phyloP scores from a whole-genome alignment of 2,888 invertebrate genomes.

The Nymphalis polychloros region DNA sequence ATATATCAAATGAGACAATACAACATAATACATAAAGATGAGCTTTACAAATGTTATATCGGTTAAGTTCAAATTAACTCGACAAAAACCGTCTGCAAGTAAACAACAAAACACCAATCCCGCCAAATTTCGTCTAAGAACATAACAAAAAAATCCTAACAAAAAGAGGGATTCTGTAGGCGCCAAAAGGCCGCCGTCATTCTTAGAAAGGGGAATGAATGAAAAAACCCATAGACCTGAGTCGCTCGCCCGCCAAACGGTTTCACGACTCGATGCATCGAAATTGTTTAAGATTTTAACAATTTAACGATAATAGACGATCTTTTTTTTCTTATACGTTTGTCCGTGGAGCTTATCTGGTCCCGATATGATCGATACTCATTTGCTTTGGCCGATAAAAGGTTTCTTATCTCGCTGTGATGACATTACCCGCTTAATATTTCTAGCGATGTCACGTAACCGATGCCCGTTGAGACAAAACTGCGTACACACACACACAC shows the following conservation, averaged over 20 bases:
- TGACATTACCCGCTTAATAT: constrained; percentile 29
- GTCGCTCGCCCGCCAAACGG: constrained; percentile 65
- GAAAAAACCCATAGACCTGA: constrained; percentile 72
- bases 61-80: background rate
- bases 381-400: constrained; percentile 40
- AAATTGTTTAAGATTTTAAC: constrained; percentile 63
- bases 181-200: constrained; percentile 75
- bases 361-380: constrained; percentile 40
- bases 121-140: constrained; percentile 51
- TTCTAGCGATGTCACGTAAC: constrained; percentile 14
- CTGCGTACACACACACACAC: too few species aligned
- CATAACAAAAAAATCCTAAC: constrained; percentile 43
- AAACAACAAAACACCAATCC: constrained; percentile 41
- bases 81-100: constrained; percentile 13
- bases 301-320: constrained; percentile 58
- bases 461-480: constrained; percentile 7
- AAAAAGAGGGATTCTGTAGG: constrained; percentile 60
- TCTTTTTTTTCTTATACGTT: constrained; percentile 44
- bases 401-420: constrained; percentile 30
- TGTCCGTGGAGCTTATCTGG: constrained; percentile 41
- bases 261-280: constrained; percentile 74
- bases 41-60: too few species aligned
- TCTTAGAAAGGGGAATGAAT: constrained; percentile 72
- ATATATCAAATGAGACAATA: too few species aligned
- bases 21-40: too few species aligned